Evolutionary conservation across 2,113 vertebrate genomes (phyloP).

Genomic region (Epinephelus fuscoguttatus): DNA sequence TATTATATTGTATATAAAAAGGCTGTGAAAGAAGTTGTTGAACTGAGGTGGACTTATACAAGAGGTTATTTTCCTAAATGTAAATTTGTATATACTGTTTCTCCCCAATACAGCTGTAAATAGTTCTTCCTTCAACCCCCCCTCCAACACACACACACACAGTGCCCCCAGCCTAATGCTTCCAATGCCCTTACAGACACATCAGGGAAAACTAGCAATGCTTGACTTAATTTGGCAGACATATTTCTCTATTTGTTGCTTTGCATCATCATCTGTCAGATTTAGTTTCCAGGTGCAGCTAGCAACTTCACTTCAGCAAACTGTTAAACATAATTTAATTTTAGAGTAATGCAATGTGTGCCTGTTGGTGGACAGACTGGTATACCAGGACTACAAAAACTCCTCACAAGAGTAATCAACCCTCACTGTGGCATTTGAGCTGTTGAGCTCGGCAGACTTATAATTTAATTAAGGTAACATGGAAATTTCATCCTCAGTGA

Average conservation of each 20-base stretch:
- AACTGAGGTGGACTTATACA: constrained; percentile 28
- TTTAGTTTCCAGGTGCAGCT: neutral
- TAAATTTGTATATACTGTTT: constrained; percentile 59
- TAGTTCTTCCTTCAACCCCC: neutral
- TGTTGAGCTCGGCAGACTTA: neutral
- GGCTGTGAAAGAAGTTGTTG: constrained; percentile 23
- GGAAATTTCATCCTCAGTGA: neutral
- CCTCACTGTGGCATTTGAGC: neutral
- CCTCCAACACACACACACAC: neutral
- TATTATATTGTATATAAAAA: constrained; percentile 74
- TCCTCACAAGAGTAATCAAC: neutral
- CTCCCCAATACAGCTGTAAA: constrained; percentile 22
- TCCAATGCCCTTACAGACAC: neutral
- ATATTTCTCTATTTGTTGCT: neutral
- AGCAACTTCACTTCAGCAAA: neutral
- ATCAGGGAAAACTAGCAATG: constrained; percentile 1
- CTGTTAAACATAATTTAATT: constrained; percentile 19
- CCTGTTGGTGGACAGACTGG: neutral
- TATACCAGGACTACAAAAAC: neutral
- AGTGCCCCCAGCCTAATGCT: neutral
- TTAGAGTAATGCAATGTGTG: neutral
- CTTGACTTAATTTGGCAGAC: neutral
- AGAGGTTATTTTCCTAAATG: constrained; percentile 75
- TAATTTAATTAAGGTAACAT: neutral
- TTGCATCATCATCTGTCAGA: neutral